These are phyloP conservation scores for Poliocrania exsul DNA, from an alignment of 2,797 vertebrate species.

Conservation along the genomic window DNA sequence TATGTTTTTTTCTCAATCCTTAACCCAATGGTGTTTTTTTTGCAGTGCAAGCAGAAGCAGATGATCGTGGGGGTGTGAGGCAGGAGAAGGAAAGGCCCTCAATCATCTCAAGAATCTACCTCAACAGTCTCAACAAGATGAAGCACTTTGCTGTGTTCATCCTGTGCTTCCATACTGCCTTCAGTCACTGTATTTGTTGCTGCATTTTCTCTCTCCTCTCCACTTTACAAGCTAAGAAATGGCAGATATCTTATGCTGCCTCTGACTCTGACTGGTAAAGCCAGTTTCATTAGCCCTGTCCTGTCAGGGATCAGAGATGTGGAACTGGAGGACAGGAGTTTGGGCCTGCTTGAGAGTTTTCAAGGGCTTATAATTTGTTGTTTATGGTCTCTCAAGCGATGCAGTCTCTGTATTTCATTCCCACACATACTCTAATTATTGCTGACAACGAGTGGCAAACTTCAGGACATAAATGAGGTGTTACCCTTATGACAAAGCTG, in stretches of 20 bases:
- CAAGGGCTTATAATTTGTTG: neutral
- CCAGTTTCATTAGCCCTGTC: neutral
- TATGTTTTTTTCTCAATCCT: neutral
- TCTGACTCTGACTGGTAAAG: neutral
- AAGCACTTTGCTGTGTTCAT: neutral
- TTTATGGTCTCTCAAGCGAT: neutral
- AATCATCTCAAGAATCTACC: neutral
- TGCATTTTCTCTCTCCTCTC: neutral
- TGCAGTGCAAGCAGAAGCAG: neutral
- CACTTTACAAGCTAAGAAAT: neutral
- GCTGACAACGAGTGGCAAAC: neutral
- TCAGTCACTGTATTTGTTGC: neutral
- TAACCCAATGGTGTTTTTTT: neutral
- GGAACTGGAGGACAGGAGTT: neutral
- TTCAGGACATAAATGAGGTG: neutral
- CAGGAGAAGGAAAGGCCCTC: neutral
- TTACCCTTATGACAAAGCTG: neutral
- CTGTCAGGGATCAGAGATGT: neutral
- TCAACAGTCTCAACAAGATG: neutral
- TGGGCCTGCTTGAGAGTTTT: neutral
- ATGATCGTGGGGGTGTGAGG: neutral
- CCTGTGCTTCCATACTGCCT: neutral
- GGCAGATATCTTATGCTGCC: fast-evolving
- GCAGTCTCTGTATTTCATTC: neutral
- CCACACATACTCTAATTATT: neutral